Conservation (phyloP, 2,888 invertebrate genomes). For the Polylopha cassiicola region DNA sequence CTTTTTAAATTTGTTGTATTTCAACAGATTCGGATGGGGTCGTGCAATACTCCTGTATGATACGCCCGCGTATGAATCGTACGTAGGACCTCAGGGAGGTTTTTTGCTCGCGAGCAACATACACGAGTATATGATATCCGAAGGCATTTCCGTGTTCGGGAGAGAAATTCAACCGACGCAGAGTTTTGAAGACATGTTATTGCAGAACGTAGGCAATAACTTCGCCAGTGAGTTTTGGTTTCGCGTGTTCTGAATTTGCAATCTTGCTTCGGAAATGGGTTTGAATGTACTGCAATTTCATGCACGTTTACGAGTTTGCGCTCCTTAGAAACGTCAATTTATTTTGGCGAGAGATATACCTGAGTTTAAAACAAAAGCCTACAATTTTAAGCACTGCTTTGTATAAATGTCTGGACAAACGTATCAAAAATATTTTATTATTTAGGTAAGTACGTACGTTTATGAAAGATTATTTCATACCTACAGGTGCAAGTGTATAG, state of each 20-base stretch:
- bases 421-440: too few species aligned
- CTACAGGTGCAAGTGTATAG: too few species aligned
- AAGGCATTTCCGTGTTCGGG: constrained; percentile 46
- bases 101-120: constrained; percentile 85
- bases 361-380: too few species aligned
- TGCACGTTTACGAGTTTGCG: constrained; percentile 13
- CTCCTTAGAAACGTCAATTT: too few species aligned
- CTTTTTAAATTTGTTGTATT: constrained; percentile 24
- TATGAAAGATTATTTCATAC: too few species aligned
- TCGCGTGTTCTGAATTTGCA: constrained; percentile 21
- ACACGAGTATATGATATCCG: constrained; percentile 74
- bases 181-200: constrained; percentile 69
- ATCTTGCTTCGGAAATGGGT: neutral
- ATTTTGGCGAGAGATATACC: too few species aligned
- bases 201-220: constrained; percentile 67
- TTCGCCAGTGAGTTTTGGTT: constrained; percentile 73
- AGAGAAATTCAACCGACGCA: constrained; percentile 52
- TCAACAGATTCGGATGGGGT: constrained; percentile 83
- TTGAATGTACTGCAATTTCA: constrained; percentile 6
- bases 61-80: constrained; percentile 80
- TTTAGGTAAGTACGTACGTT: too few species aligned
- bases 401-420: too few species aligned
- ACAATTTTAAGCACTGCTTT: too few species aligned
- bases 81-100: constrained; percentile 85
- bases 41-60: constrained; percentile 86